Conservation (phyloP, 2,113 vertebrate genomes). For the Monarcha castaneiventris region DNA sequence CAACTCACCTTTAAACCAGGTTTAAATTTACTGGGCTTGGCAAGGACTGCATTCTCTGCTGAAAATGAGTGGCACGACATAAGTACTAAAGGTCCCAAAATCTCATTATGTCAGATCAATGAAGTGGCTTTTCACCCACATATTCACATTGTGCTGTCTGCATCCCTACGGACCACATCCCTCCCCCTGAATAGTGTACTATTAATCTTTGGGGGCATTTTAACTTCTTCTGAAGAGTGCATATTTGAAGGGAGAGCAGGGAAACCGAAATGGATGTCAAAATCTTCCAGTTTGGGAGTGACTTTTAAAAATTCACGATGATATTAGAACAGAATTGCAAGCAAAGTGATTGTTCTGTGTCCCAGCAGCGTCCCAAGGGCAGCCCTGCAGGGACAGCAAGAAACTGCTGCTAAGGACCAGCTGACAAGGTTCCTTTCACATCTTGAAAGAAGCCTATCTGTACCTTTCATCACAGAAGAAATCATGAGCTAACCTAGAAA, state of each 20-base stretch:
- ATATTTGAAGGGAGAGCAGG: background rate
- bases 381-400: background rate
- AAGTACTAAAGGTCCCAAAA: background rate
- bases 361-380: background rate
- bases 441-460: background rate
- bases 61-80: accelerated
- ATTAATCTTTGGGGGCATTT: background rate
- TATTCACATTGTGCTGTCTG: background rate
- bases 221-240: background rate
- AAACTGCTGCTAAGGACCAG: background rate
- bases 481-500: background rate
- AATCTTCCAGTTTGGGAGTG: background rate
- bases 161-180: background rate
- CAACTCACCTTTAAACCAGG: background rate
- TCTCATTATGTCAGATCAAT: background rate
- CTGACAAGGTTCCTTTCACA: background rate
- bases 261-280: background rate
- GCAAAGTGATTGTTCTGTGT: background rate
- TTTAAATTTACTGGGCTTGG: background rate
- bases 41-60: background rate
- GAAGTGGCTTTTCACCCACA: background rate
- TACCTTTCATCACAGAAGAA: background rate
- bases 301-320: background rate
- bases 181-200: background rate
- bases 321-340: background rate